Conservation (phyloP, 2,888 invertebrate species). For the Rotaria socialis region DNA sequence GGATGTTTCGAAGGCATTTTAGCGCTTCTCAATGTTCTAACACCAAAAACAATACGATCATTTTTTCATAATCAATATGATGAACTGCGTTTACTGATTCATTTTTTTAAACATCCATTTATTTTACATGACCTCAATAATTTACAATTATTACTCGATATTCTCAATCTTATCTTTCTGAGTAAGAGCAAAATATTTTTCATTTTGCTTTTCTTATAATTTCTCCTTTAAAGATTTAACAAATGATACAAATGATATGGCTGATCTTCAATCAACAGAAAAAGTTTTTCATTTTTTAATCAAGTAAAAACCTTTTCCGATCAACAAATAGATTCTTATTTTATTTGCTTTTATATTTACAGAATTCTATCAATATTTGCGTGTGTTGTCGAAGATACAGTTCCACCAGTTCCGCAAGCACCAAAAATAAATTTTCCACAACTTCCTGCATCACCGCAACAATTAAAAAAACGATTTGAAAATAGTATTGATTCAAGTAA, state of each 20-base stretch:
- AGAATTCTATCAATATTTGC: neutral
- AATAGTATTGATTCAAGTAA: neutral
- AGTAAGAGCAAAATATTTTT: neutral
- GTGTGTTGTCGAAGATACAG: neutral
- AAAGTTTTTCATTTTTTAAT: slow-evolving; percentile 24
- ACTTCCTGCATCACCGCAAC: slow-evolving; percentile 5
- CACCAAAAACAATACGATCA: neutral
- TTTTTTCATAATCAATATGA: slow-evolving; percentile 33
- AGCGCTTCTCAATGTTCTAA: neutral
- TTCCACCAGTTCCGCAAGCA: neutral
- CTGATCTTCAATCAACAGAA: neutral
- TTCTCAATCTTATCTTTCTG: neutral
- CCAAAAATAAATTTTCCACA: slow-evolving; percentile 6
- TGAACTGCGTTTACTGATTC: slow-evolving; percentile 23
- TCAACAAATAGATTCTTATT: too few species aligned
- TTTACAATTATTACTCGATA: slow-evolving; percentile 35
- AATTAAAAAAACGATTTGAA: slow-evolving; percentile 28
- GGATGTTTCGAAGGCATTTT: slow-evolving; percentile 10
- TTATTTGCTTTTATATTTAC: neutral
- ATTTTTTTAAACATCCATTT: slow-evolving; percentile 37
- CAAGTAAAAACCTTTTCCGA: neutral
- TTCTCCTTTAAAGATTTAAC: neutral
- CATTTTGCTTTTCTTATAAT: neutral
- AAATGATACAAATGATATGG: neutral
- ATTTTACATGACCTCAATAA: slow-evolving; percentile 19